phyloP scores from a whole-genome alignment of 1,140 invertebrate species.

The Delia radicum region DNA sequence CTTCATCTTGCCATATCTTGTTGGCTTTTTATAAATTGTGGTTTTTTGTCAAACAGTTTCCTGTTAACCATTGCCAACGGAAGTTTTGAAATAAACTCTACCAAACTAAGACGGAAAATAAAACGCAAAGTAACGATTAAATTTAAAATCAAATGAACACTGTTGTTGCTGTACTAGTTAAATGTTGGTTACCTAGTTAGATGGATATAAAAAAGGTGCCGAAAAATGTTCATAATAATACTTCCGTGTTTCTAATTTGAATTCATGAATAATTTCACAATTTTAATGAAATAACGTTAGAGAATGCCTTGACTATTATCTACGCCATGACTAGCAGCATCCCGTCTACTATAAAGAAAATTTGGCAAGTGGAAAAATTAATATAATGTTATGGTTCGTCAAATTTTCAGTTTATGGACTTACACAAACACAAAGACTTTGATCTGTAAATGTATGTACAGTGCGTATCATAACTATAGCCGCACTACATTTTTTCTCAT shows the following conservation, averaged over 20 bases:
- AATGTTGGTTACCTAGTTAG: slow-evolving; percentile 6
- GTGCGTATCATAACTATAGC: too few species aligned
- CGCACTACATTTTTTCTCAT: too few species aligned
- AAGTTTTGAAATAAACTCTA: background rate
- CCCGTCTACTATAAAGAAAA: background rate
- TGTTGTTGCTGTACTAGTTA: background rate
- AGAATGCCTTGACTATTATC: background rate
- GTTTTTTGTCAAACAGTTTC: slow-evolving; percentile 13
- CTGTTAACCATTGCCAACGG: slow-evolving; percentile 6
- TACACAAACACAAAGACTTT: background rate
- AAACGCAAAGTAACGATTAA: background rate
- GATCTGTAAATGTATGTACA: background rate
- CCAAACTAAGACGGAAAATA: background rate
- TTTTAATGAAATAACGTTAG: slow-evolving; percentile 24
- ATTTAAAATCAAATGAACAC: background rate
- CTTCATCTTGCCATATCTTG: background rate
- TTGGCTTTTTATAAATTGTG: background rate
- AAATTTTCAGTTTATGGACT: background rate
- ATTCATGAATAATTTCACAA: slow-evolving; percentile 28
- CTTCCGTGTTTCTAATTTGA: slow-evolving; percentile 28
- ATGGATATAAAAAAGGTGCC: slow-evolving; percentile 6
- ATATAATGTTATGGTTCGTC: background rate
- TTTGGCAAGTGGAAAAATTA: background rate
- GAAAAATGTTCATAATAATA: slow-evolving; percentile 24
- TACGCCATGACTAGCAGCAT: background rate